A percentile compares a stretch with the other conserved stretches of the same genome.
These are phyloP conservation scores for Puffinus mauretanicus DNA, from an alignment of 2,113 vertebrate genomes.

Conservation along the genomic window DNA sequence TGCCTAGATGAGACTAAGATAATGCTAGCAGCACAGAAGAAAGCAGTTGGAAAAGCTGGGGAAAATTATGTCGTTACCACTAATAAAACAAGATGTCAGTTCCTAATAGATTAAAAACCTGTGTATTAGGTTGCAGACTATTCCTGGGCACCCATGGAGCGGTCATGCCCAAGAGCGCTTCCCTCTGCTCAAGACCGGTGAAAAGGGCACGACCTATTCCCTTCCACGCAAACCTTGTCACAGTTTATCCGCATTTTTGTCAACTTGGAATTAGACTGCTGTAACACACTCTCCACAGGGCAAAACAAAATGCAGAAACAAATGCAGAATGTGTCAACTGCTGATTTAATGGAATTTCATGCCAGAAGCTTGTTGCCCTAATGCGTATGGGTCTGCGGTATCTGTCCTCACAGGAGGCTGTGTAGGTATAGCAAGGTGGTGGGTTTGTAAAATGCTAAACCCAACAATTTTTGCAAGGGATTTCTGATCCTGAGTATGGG, in stretches of 20 bases:
- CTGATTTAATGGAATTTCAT: conserved; percentile 54
- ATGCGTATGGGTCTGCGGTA: rapidly evolving
- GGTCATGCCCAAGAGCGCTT: conserved; percentile 61
- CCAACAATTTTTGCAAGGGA: background rate
- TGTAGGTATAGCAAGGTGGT: background rate
- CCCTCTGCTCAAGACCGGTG: conserved; percentile 50
- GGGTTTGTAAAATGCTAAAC: background rate
- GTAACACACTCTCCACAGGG: conserved; percentile 62
- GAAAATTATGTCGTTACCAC: conserved; percentile 32
- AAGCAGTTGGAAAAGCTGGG: conserved; percentile 26
- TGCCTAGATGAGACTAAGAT: background rate
- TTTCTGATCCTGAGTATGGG: background rate
- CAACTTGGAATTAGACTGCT: conserved; percentile 47
- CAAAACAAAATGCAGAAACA: conserved; percentile 62
- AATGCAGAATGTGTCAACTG: conserved; percentile 56
- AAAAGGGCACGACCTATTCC: conserved; percentile 68
- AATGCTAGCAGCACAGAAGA: background rate
- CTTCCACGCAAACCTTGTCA: conserved; percentile 66
- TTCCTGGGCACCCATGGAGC: conserved; percentile 36
- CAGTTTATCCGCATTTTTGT: conserved; percentile 64
- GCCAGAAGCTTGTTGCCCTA: conserved; percentile 46
- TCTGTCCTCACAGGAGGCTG: background rate
- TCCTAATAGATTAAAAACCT: conserved; percentile 53
- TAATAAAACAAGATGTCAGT: conserved; percentile 60
- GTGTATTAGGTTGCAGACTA: conserved; percentile 40